Conservation (phyloP, 2,113 vertebrate genomes). For the Rhinoderma darwinii region DNA sequence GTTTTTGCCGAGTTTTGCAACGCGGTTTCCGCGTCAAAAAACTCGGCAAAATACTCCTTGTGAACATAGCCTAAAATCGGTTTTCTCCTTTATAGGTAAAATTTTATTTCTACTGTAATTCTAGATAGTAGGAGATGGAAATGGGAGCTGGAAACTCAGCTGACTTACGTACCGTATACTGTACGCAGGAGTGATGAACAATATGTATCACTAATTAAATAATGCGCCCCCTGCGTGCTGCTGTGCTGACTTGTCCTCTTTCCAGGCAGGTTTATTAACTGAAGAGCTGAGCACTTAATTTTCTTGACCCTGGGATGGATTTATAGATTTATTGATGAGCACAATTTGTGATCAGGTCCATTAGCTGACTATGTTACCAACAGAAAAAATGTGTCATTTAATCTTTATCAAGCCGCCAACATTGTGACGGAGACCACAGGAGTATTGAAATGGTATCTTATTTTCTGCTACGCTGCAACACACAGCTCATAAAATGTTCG, state of each 20-base stretch:
- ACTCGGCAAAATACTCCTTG: no score
- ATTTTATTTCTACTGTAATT: no score
- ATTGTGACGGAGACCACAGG: constrained; percentile 11
- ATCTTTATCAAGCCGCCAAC: constrained; percentile 35
- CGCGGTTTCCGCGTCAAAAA: no score
- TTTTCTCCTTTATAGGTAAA: no score
- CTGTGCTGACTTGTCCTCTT: constrained; percentile 15
- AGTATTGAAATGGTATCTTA: constrained; percentile 18
- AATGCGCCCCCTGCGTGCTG: not conserved
- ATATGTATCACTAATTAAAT: constrained; percentile 8
- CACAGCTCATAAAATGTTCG: constrained; percentile 18
- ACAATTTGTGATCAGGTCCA: constrained; percentile 45
- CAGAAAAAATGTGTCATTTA: constrained; percentile 40
- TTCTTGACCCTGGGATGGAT: constrained; percentile 38
- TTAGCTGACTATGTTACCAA: constrained; percentile 22
- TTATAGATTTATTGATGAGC: constrained; percentile 51
- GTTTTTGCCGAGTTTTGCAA: no score
- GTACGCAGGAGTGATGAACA: not conserved
- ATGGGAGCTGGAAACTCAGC: not conserved
- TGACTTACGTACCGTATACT: not conserved
- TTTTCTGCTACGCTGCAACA: not conserved
- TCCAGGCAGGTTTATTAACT: constrained; percentile 25
- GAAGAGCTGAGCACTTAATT: constrained; percentile 35
- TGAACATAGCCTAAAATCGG: no score
- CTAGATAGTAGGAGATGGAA: no score